Evolutionary conservation across 30 jellyfish, hydroid and myxozoan species (phyloP).

Genomic region (Phacellophora camtschatica): DNA sequence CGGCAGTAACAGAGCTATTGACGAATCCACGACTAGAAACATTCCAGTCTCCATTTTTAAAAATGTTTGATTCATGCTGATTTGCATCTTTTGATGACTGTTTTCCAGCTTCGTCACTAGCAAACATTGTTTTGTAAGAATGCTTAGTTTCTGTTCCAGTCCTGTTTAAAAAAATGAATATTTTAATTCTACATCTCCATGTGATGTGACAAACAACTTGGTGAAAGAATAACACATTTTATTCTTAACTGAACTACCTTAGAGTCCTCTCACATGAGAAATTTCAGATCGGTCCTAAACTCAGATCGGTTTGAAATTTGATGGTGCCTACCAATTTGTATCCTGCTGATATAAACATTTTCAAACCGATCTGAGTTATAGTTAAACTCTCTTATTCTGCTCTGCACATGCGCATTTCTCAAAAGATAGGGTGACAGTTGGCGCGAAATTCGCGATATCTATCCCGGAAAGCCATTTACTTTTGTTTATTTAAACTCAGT

Average conservation of each 20-base stretch:
- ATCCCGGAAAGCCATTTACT: neutral
- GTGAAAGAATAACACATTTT: no score
- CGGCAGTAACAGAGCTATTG: slow-evolving; percentile 33
- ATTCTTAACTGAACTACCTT: no score
- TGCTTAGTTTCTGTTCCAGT: no score
- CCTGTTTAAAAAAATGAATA: no score
- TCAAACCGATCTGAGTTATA: neutral
- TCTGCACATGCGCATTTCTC: no score
- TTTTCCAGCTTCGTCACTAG: neutral
- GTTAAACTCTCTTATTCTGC: no score
- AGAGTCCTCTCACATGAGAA: neutral
- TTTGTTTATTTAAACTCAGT: neutral
- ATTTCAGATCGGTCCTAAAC: neutral
- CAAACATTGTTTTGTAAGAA: no score
- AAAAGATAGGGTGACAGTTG: no score
- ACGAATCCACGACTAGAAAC: neutral
- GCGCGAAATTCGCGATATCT: neutral
- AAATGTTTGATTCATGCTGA: slow-evolving; percentile 28
- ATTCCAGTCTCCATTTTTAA: slow-evolving; percentile 62
- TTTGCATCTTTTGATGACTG: neutral
- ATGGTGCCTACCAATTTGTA: neutral
- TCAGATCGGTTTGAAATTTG: neutral
- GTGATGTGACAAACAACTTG: no score
- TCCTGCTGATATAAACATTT: neutral
- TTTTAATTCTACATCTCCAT: no score